These are phyloP conservation scores for Bufo bufo DNA, from an alignment of 2,113 vertebrate genomes.

Conservation along the genomic window DNA sequence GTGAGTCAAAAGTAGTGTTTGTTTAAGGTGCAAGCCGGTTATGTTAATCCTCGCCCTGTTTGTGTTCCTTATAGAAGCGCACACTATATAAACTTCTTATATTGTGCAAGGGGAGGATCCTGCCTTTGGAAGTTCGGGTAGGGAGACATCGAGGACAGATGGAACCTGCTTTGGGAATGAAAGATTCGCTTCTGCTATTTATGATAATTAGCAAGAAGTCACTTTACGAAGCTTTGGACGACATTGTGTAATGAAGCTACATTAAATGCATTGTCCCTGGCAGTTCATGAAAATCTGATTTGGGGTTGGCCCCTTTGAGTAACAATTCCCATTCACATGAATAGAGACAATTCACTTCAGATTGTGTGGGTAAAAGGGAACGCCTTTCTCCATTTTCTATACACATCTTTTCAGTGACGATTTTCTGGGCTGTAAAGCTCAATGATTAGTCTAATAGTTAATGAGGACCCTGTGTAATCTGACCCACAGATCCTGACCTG, in stretches of 20 bases:
- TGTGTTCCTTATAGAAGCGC: conserved; percentile 62
- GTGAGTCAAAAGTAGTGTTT: conserved; percentile 62
- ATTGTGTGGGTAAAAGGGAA: conserved; percentile 63
- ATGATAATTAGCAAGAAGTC: conserved; percentile 73
- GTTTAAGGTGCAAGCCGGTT: conserved; percentile 67
- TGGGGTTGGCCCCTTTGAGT: conserved; percentile 56
- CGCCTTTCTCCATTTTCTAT: conserved; percentile 56
- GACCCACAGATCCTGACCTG: rapidly evolving
- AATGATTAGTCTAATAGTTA: rapidly evolving
- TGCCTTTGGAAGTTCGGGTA: conserved; percentile 51
- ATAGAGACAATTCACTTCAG: conserved; percentile 67
- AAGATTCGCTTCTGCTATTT: conserved; percentile 73
- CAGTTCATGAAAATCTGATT: conserved; percentile 63
- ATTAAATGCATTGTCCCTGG: conserved; percentile 64
- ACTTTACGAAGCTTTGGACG: conserved; percentile 65
- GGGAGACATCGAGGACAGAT: conserved; percentile 63
- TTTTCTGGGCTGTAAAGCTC: conserved; percentile 62
- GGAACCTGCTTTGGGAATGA: conserved; percentile 65
- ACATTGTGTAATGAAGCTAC: conserved; percentile 66
- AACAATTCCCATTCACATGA: conserved; percentile 58
- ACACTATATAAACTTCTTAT: conserved; percentile 59
- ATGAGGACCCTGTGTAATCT: not conserved
- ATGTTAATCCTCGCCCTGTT: conserved; percentile 67
- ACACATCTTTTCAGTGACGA: conserved; percentile 61
- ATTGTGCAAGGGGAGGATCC: conserved; percentile 62